phyloP scores from a whole-genome alignment of 2,888 invertebrate species.

The Cactoblastis cactorum region DNA sequence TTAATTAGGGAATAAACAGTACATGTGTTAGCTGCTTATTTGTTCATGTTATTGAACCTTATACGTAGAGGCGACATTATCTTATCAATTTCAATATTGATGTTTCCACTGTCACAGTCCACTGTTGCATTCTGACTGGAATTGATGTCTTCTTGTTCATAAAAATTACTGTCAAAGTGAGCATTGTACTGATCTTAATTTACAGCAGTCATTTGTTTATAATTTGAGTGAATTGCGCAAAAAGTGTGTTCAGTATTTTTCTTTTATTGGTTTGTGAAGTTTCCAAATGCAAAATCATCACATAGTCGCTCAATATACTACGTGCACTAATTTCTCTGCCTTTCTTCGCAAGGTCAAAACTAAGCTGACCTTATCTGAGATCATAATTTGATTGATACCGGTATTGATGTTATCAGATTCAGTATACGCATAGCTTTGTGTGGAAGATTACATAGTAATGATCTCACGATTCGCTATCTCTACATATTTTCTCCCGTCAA shows the following conservation, averaged over 20 bases:
- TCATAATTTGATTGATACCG: conserved; percentile 14
- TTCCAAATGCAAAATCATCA: not conserved
- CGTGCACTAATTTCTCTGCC: conserved; percentile 13
- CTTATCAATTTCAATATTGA: conserved; percentile 63
- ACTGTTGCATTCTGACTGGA: conserved; percentile 30
- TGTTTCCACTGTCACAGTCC: conserved; percentile 46
- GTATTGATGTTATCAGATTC: conserved; percentile 13
- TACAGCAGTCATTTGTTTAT: not conserved
- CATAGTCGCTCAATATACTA: not conserved
- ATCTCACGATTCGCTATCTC: conserved; percentile 36
- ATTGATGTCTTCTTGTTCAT: conserved; percentile 17
- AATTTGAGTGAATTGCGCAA: not conserved
- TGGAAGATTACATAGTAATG: conserved; percentile 16
- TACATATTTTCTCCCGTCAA: conserved; percentile 49
- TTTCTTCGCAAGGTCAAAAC: conserved; percentile 3
- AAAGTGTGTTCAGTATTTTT: not conserved
- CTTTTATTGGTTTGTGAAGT: not conserved
- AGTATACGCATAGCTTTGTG: conserved; percentile 14
- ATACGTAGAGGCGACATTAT: conserved; percentile 46
- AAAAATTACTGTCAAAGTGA: not conserved
- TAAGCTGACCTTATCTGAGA: conserved; percentile 7
- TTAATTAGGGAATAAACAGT: too few species aligned
- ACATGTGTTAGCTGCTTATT: conserved; percentile 33
- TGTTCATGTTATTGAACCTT: conserved; percentile 63
- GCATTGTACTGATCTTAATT: not conserved